Conservation (phyloP, 2,888 invertebrate genomes). For the Drosophila ochracea region DNA sequence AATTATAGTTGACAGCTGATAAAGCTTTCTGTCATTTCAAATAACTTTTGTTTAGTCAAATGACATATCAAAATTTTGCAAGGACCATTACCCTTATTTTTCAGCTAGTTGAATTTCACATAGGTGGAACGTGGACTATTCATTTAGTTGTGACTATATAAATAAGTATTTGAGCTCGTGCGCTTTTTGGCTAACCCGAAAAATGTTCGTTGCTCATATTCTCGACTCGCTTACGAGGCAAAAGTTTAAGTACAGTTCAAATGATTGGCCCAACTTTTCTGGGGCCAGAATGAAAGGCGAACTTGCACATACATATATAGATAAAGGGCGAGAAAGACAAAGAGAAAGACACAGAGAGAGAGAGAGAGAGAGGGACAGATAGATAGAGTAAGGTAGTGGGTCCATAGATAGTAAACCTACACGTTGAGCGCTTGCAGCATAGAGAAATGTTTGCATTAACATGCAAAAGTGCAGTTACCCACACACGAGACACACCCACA, state of each 20-base stretch:
- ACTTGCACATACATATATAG: slow-evolving; percentile 7
- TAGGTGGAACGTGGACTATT: slow-evolving; percentile 16
- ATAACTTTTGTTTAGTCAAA: background rate
- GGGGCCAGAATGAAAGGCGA: slow-evolving; percentile 43
- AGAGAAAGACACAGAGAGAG: background rate
- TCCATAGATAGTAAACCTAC: slow-evolving; percentile 56
- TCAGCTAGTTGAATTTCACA: background rate
- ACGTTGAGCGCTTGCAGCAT: slow-evolving; percentile 43
- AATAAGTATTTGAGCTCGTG: slow-evolving; percentile 13
- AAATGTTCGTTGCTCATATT: slow-evolving; percentile 37
- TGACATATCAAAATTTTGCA: slow-evolving; percentile 3
- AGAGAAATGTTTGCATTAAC: slow-evolving; percentile 66
- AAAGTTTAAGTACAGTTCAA: slow-evolving; percentile 63
- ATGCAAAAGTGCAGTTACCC: slow-evolving; percentile 55
- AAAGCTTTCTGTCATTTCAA: background rate
- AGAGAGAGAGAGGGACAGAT: too few relatives aligned
- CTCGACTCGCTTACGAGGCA: slow-evolving; percentile 43
- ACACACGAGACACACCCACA: slow-evolving; percentile 25
- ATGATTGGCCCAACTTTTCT: slow-evolving; percentile 52
- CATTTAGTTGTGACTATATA: slow-evolving; percentile 16
- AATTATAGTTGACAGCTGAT: background rate
- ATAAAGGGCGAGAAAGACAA: background rate
- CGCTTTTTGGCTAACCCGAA: slow-evolving; percentile 14
- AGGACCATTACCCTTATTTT: background rate
- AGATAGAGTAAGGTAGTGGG: background rate